Conservation (phyloP, 2,797 vertebrate species). For the Bradypodion pumilum region DNA sequence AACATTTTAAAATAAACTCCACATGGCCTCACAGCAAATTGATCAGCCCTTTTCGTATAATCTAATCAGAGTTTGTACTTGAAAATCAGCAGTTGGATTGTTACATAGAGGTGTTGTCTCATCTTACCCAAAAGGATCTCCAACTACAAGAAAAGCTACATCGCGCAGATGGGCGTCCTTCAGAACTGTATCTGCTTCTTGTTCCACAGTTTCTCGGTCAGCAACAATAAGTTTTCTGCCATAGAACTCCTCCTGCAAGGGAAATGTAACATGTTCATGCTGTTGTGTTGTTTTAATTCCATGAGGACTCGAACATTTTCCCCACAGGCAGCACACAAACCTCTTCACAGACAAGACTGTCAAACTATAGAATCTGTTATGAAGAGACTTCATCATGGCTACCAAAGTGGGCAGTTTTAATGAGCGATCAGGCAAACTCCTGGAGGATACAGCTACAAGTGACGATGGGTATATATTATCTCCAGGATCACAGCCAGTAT, state of each 20-base stretch:
- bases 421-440: not conserved
- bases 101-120: constrained; percentile 26
- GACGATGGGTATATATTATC: not conserved
- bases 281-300: not conserved
- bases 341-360: not conserved
- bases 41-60: not conserved
- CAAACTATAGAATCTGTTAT: not conserved
- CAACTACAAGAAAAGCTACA: constrained; percentile 93
- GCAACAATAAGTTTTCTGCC: constrained; percentile 90
- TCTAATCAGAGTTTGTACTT: not conserved
- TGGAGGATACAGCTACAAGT: not conserved
- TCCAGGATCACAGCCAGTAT: too few species aligned
- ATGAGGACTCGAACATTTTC: not conserved
- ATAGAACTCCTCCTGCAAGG: constrained; percentile 89
- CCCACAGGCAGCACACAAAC: too few species aligned
- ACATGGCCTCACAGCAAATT: not conserved
- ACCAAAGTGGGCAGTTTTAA: not conserved
- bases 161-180: constrained; percentile 84
- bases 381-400: not conserved
- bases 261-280: not conserved
- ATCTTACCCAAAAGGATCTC: constrained; percentile 94
- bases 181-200: constrained; percentile 89
- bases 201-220: constrained; percentile 92
- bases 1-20: not conserved
- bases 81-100: not conserved